Evolutionary conservation across 2,113 vertebrate species (phyloP), one percentile per base, ranked within the genome.

Genomic region (Pollimyrus isidori): DNA sequence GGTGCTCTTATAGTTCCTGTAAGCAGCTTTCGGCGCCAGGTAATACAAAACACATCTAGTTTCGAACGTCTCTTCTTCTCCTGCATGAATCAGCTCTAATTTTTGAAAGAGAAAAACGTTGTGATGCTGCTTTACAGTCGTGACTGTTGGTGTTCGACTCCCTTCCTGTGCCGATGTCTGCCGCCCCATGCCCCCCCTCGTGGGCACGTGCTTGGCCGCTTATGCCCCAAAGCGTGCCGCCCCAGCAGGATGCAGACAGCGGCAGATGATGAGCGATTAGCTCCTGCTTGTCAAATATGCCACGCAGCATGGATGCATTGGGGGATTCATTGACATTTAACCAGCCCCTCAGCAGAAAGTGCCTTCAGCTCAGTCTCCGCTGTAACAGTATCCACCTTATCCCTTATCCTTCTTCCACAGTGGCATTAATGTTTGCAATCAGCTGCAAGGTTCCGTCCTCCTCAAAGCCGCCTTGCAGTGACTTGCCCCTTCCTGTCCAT

Each of bases 301-400:
- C 84, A 69, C 90, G 53, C 91, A 89, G 92, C 90, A 87, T 87
- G 89, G 80, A 90, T 52, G 88, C 89, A 89, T 89, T 89, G 90
- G 82, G 88, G 89, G 90, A 89, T 88, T 92, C 91, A 94, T 91
- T 92, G 92, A 91, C 83, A 87, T 90, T 91, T 90, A 88, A 86
- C 89, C 90, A 87, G 87, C 91, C 87, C 91, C 80, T 89, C 86
- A 85, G 89, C 91, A 89, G 82, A 91, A 89, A 88, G 90, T 80
- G 88, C 48, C 42, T 90, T 91, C 62, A 89, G 56, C 80, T 76
- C 19, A 65, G 87, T 89, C 76, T 82, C 49, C 50, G 85, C 90
- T 91, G 73, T 35, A 53, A 91, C 83, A 42, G 84, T 93, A 89
- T 69, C 65, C 42, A 52, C 49, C 50, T 85, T 53, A 7, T 26